Evolutionary conservation across 1,140 invertebrate genomes (phyloP).

Genomic region (Copidosoma floridanum): DNA sequence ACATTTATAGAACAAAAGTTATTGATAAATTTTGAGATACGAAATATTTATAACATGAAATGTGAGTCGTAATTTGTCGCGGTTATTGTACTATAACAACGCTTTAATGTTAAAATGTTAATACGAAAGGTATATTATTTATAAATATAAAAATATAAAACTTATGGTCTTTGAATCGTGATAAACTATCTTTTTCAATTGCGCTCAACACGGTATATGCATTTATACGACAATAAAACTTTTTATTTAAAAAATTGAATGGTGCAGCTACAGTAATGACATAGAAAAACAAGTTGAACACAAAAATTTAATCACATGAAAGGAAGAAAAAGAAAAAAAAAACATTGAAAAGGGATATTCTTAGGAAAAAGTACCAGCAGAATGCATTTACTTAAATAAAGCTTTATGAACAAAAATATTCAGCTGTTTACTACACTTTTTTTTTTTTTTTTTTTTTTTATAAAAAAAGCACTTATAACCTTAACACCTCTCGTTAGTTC

Average conservation of each 20-base stretch:
- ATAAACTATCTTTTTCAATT: slow-evolving; percentile 2
- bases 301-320: slow-evolving; percentile 1
- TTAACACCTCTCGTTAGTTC: not conserved
- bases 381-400: slow-evolving; percentile 29
- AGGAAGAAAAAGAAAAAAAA: not conserved
- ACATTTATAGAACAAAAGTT: too few species aligned
- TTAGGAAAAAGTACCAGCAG: slow-evolving; percentile 10
- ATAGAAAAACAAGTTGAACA: too few species aligned
- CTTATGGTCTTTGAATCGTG: slow-evolving; percentile 3
- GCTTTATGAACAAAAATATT: slow-evolving; percentile 27
- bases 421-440: slow-evolving; percentile 10
- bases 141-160: not conserved
- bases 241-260: not conserved
- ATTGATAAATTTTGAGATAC: too few species aligned
- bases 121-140: slow-evolving; percentile 4
- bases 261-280: not conserved
- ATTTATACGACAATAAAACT: slow-evolving; percentile 15
- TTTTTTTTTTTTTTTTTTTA: too few species aligned
- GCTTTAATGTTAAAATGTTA: slow-evolving; percentile 1
- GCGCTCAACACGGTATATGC: slow-evolving; percentile 9
- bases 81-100: slow-evolving; percentile 11
- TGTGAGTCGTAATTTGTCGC: too few species aligned
- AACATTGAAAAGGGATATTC: slow-evolving; percentile 3
- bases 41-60: too few species aligned
- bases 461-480: slow-evolving; percentile 18